Base-by-base conservation (phyloP, 2,113 vertebrate species). In the Tetrao urogallus region DNA sequence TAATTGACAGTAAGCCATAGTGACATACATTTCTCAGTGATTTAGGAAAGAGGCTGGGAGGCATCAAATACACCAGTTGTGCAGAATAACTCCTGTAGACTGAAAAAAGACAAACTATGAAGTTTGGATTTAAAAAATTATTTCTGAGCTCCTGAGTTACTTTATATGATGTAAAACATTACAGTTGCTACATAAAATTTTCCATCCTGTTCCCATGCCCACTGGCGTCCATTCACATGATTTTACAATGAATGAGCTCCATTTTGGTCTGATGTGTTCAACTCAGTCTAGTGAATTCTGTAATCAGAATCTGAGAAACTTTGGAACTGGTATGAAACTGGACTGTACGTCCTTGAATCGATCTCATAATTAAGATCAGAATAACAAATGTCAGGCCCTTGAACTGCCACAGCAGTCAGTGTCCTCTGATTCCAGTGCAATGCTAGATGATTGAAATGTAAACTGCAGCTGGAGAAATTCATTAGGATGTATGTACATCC, bases 41-140 rank as follows among this genome's bases (percentile, higher is more conserved):
- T 48, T 52, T 72, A n/a, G n/a, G 30, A 87, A 91, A 85, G 28
- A 3, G 20, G 1, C 8, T 61, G 36, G 15, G 15, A 61, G 4
- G 3, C 48, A 82, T 67, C 57, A 91, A 82, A 73, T 52, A 94
- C 40, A 28, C 25, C 66, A n/a, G 36, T 94, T 48, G 34, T 91
- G 40, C 86, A 77, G 80, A 83, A 82, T 50, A 85, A 48, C 63
- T 90, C 92, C 83, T 92, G 25, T 85, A 74, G 86, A 86, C 72
- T 94, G 48, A 93, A 45, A 92, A 97, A 95, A 96, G 47, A 90
- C 52, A 84, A 88, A 95, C 43, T 67, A 96, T 70, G 63, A 92
- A 83, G 82, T 89, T 88, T 88, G 43, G 42, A 92, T 88, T 93
- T 76, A 34, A 80, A 80, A 85, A 69, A 66, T 0, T 13, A 43